Percentiles rank a stretch among this genome's conserved stretches.
phyloP scores from a whole-genome alignment of 2,797 vertebrate species.

The Crocodylus rhombifer region DNA sequence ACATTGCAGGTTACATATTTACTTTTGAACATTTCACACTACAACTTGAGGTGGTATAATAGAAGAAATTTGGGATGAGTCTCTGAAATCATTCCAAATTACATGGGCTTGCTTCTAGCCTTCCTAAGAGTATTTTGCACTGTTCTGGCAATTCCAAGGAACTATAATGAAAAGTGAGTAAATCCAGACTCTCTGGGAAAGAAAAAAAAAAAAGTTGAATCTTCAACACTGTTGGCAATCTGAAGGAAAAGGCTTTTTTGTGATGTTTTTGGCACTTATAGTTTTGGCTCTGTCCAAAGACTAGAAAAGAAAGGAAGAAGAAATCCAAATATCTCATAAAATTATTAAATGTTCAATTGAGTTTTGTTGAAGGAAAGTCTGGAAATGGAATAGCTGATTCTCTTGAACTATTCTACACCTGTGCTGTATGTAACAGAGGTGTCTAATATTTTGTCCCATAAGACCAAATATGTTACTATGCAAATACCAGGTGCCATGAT shows the following conservation, averaged over 20 bases:
- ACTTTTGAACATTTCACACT: constrained; percentile 9
- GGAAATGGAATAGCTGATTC: background rate
- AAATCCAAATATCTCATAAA: background rate
- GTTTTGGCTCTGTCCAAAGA: background rate
- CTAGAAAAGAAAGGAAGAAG: background rate
- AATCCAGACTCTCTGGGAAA: background rate
- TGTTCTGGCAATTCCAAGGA: background rate
- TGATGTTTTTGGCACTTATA: background rate
- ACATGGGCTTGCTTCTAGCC: constrained; percentile 1
- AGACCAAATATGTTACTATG: background rate
- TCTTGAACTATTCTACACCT: background rate
- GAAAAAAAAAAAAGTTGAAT: background rate
- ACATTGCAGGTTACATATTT: constrained; percentile 30
- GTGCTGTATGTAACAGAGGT: background rate
- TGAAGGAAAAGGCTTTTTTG: background rate
- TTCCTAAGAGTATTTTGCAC: background rate
- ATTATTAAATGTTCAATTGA: background rate
- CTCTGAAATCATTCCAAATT: constrained; percentile 16
- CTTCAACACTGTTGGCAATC: background rate
- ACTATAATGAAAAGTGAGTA: background rate
- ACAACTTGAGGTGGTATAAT: background rate
- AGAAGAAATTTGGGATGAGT: constrained; percentile 14
- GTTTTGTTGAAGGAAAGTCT: background rate
- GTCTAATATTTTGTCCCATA: background rate
- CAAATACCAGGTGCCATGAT: background rate